Conservation (phyloP, 2,888 invertebrate genomes). For the Drosophila niveifrons region DNA sequence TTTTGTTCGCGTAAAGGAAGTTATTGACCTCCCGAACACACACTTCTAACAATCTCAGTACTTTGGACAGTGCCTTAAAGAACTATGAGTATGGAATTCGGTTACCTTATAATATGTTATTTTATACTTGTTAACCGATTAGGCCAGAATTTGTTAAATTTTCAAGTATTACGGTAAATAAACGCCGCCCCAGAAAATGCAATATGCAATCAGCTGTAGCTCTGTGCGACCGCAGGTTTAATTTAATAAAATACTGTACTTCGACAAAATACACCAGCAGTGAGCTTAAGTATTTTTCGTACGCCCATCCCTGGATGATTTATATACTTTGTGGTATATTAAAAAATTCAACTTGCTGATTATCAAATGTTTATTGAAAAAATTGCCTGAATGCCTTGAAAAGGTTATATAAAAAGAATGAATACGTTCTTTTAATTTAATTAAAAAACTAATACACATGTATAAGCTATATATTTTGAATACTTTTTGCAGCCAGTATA, state of each 20-base stretch:
- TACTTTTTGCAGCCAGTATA: neutral
- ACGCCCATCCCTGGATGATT: conserved; percentile 30
- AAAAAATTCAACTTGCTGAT: neutral
- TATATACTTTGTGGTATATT: neutral
- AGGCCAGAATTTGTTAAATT: conserved; percentile 11
- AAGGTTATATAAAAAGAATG: too few relatives aligned
- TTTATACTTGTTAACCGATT: neutral
- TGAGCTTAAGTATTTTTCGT: neutral
- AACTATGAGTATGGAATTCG: conserved; percentile 6
- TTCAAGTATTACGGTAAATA: conserved; percentile 53
- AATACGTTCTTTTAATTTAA: neutral
- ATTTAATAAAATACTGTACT: neutral
- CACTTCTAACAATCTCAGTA: conserved; percentile 18
- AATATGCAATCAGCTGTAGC: conserved; percentile 58
- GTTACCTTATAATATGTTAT: neutral
- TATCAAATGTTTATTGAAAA: too few relatives aligned
- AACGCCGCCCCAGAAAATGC: conserved; percentile 68
- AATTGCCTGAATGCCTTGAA: too few relatives aligned
- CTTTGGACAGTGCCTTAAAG: conserved; percentile 19
- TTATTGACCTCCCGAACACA: conserved; percentile 24
- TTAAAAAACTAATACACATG: neutral
- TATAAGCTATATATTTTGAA: neutral
- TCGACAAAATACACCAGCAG: neutral
- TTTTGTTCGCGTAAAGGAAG: conserved; percentile 43
- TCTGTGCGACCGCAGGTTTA: neutral